Evolutionary conservation across 2,113 vertebrate genomes (phyloP).

Genomic region (Sphyrna mokarran): DNA sequence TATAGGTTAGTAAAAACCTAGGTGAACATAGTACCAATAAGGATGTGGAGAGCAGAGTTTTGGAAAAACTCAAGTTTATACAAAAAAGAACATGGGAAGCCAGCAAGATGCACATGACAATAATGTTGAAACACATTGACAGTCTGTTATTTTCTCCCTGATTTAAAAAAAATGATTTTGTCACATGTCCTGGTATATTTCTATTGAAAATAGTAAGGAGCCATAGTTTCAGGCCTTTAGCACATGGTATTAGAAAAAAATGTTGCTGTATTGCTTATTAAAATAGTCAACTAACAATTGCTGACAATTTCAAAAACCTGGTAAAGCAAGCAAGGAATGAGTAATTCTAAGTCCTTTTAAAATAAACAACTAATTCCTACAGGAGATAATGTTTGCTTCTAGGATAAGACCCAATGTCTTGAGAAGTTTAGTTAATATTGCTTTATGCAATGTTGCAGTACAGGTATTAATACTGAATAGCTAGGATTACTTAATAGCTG

Average conservation of each 20-base stretch:
- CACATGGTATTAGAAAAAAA: too few species aligned
- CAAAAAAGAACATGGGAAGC: too few species aligned
- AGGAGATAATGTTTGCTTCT: neutral
- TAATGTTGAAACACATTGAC: neutral
- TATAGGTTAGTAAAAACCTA: too few species aligned
- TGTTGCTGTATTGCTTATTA: too few species aligned
- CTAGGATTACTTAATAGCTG: neutral
- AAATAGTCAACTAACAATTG: too few species aligned
- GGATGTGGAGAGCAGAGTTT: too few species aligned
- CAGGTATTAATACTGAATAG: neutral
- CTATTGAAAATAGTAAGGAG: neutral
- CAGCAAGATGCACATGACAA: too few species aligned
- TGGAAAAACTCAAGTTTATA: too few species aligned
- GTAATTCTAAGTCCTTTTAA: too few species aligned
- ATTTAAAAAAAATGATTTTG: neutral
- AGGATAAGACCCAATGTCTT: neutral
- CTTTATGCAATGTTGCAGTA: neutral
- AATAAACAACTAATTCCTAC: neutral
- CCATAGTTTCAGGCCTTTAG: neutral
- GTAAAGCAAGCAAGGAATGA: neutral
- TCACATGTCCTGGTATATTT: neutral
- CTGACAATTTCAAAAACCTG: too few species aligned
- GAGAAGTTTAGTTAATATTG: neutral
- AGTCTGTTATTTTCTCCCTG: neutral
- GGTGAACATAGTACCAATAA: too few species aligned